Evolutionary conservation across 2,113 vertebrate genomes (phyloP).

Genomic region (Colossoma macropomum): DNA sequence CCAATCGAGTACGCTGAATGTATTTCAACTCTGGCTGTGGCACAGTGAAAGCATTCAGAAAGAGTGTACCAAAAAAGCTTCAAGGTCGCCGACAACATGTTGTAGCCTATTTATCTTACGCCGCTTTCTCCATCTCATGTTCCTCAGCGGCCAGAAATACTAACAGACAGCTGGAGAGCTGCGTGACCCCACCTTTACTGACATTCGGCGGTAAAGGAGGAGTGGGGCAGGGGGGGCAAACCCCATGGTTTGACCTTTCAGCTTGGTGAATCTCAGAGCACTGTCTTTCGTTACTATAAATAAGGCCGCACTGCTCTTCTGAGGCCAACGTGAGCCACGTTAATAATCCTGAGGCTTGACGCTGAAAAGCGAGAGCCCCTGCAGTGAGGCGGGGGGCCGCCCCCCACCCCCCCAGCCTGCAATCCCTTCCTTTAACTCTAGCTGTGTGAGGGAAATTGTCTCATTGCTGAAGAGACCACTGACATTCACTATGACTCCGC

Average conservation of each 20-base stretch:
- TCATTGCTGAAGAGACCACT: neutral
- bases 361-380: neutral
- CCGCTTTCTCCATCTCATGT: conserved; percentile 1
- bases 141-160: conserved; percentile 17
- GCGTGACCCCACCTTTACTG: neutral
- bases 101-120: neutral
- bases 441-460: conserved; percentile 30
- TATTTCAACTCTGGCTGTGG: neutral
- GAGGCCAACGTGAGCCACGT: neutral
- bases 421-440: conserved; percentile 24
- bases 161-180: neutral
- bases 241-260: conserved; percentile 39
- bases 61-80: neutral
- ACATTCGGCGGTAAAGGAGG: conserved; percentile 8
- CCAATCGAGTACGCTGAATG: neutral
- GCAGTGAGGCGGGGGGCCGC: neutral
- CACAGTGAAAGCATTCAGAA: neutral
- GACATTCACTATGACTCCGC: conserved; percentile 32
- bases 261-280: neutral
- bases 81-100: neutral
- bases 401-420: neutral
- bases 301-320: neutral
- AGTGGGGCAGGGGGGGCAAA: neutral
- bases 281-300: conserved; percentile 28
- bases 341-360: neutral